Percentiles rank a stretch among this genome's conserved stretches.
phyloP scores from a whole-genome alignment of 1,140 invertebrate genomes.

The Euwallacea fornicatus region DNA sequence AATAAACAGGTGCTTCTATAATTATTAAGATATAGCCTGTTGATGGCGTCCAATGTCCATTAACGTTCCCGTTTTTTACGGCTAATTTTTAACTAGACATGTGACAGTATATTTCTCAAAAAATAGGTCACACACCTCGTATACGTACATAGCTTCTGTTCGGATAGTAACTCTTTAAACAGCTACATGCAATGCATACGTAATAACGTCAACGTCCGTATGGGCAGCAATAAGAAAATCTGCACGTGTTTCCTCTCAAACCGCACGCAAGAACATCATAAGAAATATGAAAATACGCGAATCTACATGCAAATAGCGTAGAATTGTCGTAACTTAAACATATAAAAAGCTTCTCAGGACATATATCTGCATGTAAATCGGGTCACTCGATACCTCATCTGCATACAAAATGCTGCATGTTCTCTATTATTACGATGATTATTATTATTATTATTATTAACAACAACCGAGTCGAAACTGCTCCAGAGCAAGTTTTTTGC shows the following conservation, averaged over 20 bases:
- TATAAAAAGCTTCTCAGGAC: constrained; percentile 16
- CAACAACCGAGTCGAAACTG: constrained; percentile 10
- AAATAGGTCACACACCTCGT: no score
- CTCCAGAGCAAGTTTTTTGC: constrained; percentile 6
- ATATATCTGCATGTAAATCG: constrained; percentile 23
- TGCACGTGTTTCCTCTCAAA: constrained; percentile 1
- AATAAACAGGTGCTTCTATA: no score
- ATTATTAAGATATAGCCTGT: no score
- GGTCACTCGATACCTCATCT: constrained; percentile 20
- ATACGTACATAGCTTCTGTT: no score
- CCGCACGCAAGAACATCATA: background rate
- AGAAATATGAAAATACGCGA: background rate
- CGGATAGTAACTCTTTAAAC: no score
- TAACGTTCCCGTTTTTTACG: no score
- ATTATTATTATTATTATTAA: constrained; percentile 8
- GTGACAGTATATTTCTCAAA: no score
- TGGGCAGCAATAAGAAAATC: background rate
- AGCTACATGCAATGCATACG: no score
- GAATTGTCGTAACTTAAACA: constrained; percentile 11
- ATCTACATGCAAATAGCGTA: constrained; percentile 13
- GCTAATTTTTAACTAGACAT: no score
- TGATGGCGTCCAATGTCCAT: no score
- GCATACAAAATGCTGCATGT: constrained; percentile 15
- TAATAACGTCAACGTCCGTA: no score
- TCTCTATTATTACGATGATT: constrained; percentile 12